Base-by-base conservation (phyloP, 1,140 invertebrate species). In the Adoxophyes honmai region DNA sequence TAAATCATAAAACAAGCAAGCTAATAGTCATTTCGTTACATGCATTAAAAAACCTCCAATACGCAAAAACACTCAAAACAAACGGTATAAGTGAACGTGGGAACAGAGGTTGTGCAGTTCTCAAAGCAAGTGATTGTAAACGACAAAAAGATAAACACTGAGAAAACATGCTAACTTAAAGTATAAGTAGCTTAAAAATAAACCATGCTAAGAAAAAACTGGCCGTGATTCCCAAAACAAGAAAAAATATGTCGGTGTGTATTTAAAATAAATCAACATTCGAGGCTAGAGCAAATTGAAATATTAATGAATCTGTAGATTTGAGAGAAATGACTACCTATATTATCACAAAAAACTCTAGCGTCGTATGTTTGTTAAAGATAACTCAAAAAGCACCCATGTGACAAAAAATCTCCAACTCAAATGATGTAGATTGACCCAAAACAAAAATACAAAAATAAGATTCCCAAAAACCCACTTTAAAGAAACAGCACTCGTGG, bases 151-250 rank as follows among this genome's bases (percentile, higher is more conserved):
- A 60, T 59, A 67, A 56, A 69, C 71, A 72, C 58, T 55, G 76
- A 82, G 82, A 80, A 81, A 77, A 80, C 78, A 82, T 86, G 81
- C 83, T 70, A n/a, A 78, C 68, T 68, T 73, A 77, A 63, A 48
- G 70, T 55, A 51, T 54, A 54, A 37, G 37, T 39, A 53, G 55
- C 39, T 14, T 51, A 57, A 56, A 54, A 62, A 52, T 64, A 57
- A 21, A 56, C 75, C 21, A 78, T 81, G 78, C 72, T 69, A 39
- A 61, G 14, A 52, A 55, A 34, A 61, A 60, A 28, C n/a, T n/a
- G n/a, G 6, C 21, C 21, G 2, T 28, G 21, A 28, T 28, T 6
- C 21, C 6, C 21, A 6, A 28, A 28, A 28, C n/a, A 28, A 28
- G 21, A 2, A 3, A 28, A 28, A 28, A 3, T 2, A 28, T 28